Base-by-base conservation (phyloP, 2,113 vertebrate species). In the Pomatostomus ruficeps region DNA sequence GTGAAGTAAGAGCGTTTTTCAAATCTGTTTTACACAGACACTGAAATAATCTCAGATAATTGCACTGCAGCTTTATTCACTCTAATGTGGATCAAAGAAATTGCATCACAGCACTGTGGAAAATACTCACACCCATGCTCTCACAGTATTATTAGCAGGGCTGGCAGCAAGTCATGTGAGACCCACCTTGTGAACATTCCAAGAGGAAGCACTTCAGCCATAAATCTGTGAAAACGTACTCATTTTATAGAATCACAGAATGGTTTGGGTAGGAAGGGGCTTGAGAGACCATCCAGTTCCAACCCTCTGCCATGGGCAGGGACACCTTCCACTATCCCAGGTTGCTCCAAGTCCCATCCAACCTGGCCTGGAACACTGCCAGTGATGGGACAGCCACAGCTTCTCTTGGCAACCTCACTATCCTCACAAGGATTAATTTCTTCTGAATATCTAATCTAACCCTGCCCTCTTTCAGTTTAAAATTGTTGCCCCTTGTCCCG, bases 31-130 rank as follows among this genome's bases (percentile, higher is more conserved):
- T 92, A 90, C 46, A 67, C 19, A 67, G 75, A 73, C 72, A 77
- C 51, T 62, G 75, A 83, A 90, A 35, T 77, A 88, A 92, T 91
- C 75, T 88, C 51, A 77, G 88, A 45, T 94, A 94, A 93, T 94
- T 92, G 82, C 75, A 80, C 35, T 54, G 75, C 26, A 83, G 63
- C 86, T 90, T 90, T 88, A 83, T 92, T 86, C 91, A 79, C 67
- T 90, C 21, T 72, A 85, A 66, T 9, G 24, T 18, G 43, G 54
- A 83, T 90, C 75, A 93, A 94, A 93, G 46, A 91, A 80, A 62
- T 83, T 91, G 83, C 68, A 77, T 88, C 79, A 90, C 28, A 70
- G 79, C 63, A 22, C 68, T 21, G 6, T 66, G 26, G 59, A 92
- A 96, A 95, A 85, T 35, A 76, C 24, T 87, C 66, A 91, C 61